Base-by-base conservation (phyloP, 1,140 invertebrate species). In the Platyura marginata region DNA sequence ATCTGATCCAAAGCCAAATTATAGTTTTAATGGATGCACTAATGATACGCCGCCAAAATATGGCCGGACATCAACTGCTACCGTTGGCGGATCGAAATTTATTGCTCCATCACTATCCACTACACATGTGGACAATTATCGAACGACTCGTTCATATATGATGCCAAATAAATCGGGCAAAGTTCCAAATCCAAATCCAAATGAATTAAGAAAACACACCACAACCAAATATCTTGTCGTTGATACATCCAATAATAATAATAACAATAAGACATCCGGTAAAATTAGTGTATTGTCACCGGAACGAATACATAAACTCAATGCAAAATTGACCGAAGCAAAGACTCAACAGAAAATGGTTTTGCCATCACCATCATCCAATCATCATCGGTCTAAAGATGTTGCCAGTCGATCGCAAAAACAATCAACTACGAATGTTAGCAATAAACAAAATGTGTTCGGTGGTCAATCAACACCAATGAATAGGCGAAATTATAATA, bases 231-330 rank as follows among this genome's bases (percentile, higher is more conserved):
- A n/a, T n/a, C n/a, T n/a, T n/a, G 29, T 32, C 9, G 9, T 32
- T 32, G 29, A 9, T n/a, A n/a, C n/a, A 9, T 32, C 9, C 29
- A 32, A 9, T n/a, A 32, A 32, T n/a, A n/a, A 32, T 9, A 9
- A n/a, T 32, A 37, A 15, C 35, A 29, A 29, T 6, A 8, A 10
- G 16, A 37, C 35, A 9, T 8, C n/a, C 35, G 18, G 53, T 45
- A 16, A 53, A 49, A 8, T 51, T 51, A 21, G 47, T 40, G 56
- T 59, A 23, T 51, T 59, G 25, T 59, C 57, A 46, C 57, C 57
- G 2, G 57, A 59, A 45, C 59, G 54, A 43, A 51, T 59, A 21
- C 57, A 59, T 55, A 52, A 55, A 8, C 40, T 59, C 18, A 51
- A 54, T 36, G 57, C 57, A 2, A 56, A 52, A 1, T 47, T 59